Conservation (phyloP, 2,888 invertebrate species). For the Cataglyphis altisquamis region DNA sequence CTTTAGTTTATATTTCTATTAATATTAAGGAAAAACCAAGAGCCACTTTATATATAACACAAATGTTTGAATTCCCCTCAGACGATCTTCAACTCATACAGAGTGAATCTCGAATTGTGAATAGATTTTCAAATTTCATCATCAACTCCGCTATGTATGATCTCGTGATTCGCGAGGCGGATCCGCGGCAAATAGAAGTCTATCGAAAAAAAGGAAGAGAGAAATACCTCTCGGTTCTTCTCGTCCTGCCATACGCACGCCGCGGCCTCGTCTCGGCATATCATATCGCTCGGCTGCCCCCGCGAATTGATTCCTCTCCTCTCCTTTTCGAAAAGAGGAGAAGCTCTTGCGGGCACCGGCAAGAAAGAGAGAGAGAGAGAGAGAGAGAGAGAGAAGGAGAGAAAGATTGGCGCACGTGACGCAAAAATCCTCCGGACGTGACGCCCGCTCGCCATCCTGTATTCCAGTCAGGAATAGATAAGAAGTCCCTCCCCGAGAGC, state of each 20-base stretch:
- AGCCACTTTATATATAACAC: background rate
- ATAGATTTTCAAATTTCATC: constrained; percentile 43
- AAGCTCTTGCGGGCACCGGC: constrained; percentile 10
- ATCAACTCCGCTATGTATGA: constrained; percentile 18
- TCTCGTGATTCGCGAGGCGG: background rate
- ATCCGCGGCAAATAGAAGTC: constrained; percentile 32
- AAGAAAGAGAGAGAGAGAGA: no score
- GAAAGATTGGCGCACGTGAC: constrained; percentile 59
- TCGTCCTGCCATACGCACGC: constrained; percentile 51
- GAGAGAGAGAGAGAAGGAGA: background rate
- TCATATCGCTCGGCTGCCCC: constrained; percentile 60
- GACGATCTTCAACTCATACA: background rate
- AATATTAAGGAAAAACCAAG: background rate
- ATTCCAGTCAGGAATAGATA: constrained; percentile 78
- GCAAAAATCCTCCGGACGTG: constrained; percentile 70
- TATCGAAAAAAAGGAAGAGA: constrained; percentile 16
- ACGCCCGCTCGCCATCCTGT: constrained; percentile 69
- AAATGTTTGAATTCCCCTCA: background rate
- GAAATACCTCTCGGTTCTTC: constrained; percentile 15
- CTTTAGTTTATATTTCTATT: background rate
- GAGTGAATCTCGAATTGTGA: background rate
- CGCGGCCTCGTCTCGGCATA: constrained; percentile 47
- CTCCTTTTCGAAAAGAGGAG: constrained; percentile 31
- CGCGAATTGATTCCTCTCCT: constrained; percentile 64
- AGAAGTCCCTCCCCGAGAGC: constrained; percentile 74